These are phyloP conservation scores for Brachynemurus nebulosus DNA, from an alignment of 2,888 invertebrate genomes.

Conservation along the genomic window DNA sequence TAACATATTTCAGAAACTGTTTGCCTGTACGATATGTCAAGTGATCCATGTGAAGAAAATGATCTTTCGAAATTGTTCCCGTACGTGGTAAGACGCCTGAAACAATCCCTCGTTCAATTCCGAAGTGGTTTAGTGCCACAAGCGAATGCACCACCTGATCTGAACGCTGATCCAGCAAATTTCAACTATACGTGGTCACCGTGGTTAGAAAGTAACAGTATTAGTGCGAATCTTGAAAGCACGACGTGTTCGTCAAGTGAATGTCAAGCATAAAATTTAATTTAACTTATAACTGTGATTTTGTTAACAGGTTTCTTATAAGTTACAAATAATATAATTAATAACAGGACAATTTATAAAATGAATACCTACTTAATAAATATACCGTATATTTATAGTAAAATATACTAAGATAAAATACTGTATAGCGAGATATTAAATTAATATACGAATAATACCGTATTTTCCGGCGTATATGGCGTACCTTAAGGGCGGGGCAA, in stretches of 20 bases:
- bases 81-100: slow-evolving; percentile 36
- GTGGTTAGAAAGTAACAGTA: slow-evolving; percentile 37
- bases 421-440: no score
- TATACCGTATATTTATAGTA: no score
- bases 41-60: slow-evolving; percentile 67
- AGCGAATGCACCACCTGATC: slow-evolving; percentile 37
- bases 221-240: not conserved
- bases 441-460: no score
- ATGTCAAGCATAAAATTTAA: not conserved
- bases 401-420: no score
- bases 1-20: slow-evolving; percentile 37
- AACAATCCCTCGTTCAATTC: slow-evolving; percentile 36
- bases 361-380: no score
- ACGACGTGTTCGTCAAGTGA: not conserved
- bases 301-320: no score
- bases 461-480: no score
- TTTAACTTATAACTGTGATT: no score
- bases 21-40: slow-evolving; percentile 61
- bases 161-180: slow-evolving; percentile 51
- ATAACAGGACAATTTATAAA: no score
- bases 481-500: no score
- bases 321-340: no score
- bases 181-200: slow-evolving; percentile 61
- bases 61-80: slow-evolving; percentile 44
- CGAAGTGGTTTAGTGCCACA: slow-evolving; percentile 39